Percentiles rank a stretch among this genome's conserved stretches.
Evolutionary conservation across 2,888 invertebrate genomes (phyloP).

Genomic region (Cheiracanthium punctorium): DNA sequence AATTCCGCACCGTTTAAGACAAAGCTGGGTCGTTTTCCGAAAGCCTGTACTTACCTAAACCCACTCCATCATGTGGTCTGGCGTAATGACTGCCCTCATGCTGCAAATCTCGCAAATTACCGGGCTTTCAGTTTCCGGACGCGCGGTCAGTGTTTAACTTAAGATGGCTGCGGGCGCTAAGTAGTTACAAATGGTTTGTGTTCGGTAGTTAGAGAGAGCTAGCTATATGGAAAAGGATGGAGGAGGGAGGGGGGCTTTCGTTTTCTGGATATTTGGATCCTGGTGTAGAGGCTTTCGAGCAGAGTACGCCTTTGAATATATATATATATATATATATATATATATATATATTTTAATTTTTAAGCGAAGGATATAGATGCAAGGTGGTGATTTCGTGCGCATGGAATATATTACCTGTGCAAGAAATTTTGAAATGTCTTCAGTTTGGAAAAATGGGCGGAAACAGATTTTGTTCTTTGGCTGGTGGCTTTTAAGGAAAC

Average conservation of each 20-base stretch:
- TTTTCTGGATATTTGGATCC: constrained; percentile 1
- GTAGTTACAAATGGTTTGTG: background rate
- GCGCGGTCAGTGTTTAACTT: constrained; percentile 13
- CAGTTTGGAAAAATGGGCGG: too few species aligned
- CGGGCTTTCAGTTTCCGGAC: constrained; percentile 23
- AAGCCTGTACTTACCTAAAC: background rate
- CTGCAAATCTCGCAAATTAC: constrained; percentile 33
- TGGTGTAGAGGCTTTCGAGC: background rate
- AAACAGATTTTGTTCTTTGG: too few species aligned
- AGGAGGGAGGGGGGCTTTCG: background rate
- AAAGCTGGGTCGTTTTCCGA: background rate
- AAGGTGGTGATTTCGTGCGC: too few species aligned
- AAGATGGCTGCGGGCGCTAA: constrained; percentile 15
- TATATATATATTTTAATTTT: too few species aligned
- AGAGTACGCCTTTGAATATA: too few species aligned
- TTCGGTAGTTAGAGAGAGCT: background rate
- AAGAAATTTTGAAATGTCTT: too few species aligned
- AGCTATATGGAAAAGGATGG: background rate
- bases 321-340: too few species aligned
- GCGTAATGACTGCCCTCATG: constrained; percentile 55
- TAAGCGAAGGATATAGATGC: too few species aligned
- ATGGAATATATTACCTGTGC: too few species aligned
- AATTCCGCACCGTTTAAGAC: background rate
- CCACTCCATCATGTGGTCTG: constrained; percentile 41
- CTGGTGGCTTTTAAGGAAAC: too few species aligned